A percentile compares a stretch with the other conserved stretches of the same genome.
Evolutionary conservation across 2,888 invertebrate genomes (phyloP).

Genomic region (Andrena hattorfiana): DNA sequence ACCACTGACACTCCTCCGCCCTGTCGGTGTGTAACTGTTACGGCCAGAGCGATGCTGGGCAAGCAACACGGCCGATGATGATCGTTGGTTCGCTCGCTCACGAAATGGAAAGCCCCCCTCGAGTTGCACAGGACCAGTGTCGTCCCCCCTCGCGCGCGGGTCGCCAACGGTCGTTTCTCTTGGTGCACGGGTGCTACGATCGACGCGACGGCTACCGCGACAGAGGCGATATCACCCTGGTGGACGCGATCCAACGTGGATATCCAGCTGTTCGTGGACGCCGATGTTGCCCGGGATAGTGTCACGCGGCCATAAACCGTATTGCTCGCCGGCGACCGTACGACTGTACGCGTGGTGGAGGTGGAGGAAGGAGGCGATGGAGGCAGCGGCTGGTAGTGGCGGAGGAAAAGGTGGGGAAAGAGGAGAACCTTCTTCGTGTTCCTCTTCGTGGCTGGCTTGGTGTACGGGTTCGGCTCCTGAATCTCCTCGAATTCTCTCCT

Average conservation of each 20-base stretch:
- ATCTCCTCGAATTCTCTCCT: slow-evolving; percentile 48
- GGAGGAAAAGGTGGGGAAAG: slow-evolving; percentile 53
- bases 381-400: slow-evolving; percentile 57
- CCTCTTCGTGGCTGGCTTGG: slow-evolving; percentile 67
- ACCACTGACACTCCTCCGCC: slow-evolving; percentile 3
- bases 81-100: neutral
- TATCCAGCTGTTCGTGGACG: slow-evolving; percentile 71
- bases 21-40: neutral
- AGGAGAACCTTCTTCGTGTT: slow-evolving; percentile 67
- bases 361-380: slow-evolving; percentile 67
- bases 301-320: slow-evolving; percentile 74
- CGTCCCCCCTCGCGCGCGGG: too few relatives aligned
- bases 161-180: neutral
- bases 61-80: neutral
- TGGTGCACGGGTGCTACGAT: neutral
- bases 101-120: neutral
- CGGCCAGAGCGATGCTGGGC: slow-evolving; percentile 2
- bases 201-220: slow-evolving; percentile 11
- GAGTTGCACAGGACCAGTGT: neutral
- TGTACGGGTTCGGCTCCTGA: slow-evolving; percentile 47
- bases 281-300: slow-evolving; percentile 67
- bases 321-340: slow-evolving; percentile 75
- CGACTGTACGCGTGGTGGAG: slow-evolving; percentile 73
- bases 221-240: slow-evolving; percentile 29
- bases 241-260: slow-evolving; percentile 57